phyloP scores from a whole-genome alignment of 1,140 invertebrate species.

The Pseudomyrmex gracilis region DNA sequence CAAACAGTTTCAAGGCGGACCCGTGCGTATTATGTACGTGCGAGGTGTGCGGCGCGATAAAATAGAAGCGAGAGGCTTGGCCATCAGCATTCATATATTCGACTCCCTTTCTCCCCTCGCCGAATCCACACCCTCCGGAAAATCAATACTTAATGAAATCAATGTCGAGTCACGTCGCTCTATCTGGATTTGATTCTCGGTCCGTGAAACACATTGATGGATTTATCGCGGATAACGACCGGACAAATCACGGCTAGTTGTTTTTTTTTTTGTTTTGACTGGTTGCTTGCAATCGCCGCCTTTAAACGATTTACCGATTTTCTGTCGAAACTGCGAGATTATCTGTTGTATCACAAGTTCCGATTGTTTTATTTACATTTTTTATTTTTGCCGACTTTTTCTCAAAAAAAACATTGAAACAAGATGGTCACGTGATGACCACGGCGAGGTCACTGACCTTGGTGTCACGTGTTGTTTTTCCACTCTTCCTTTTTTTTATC shows the following conservation, averaged over 20 bases:
- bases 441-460: too few relatives aligned
- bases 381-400: slow-evolving; percentile 2
- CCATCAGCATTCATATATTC: slow-evolving; percentile 84
- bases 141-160: slow-evolving; percentile 85
- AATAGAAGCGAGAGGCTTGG: slow-evolving; percentile 41
- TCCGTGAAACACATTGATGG: slow-evolving; percentile 59
- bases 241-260: slow-evolving; percentile 21
- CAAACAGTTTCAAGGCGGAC: slow-evolving; percentile 16
- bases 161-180: slow-evolving; percentile 80
- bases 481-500: too few relatives aligned
- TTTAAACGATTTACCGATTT: slow-evolving; percentile 20
- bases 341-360: background rate
- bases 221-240: slow-evolving; percentile 52
- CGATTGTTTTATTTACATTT: background rate
- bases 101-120: background rate
- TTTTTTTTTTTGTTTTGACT: background rate
- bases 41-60: slow-evolving; percentile 19
- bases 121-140: slow-evolving; percentile 76
- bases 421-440: too few relatives aligned
- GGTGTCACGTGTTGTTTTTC: too few relatives aligned
- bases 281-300: slow-evolving; percentile 5
- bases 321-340: background rate
- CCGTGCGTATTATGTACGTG: slow-evolving; percentile 39
- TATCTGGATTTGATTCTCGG: slow-evolving; percentile 74
- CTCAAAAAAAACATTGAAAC: too few relatives aligned